Evolutionary conservation across 2,888 invertebrate genomes (phyloP), one percentile per base, ranked within the genome.

Genomic region (Leptura quadrifasciata): DNA sequence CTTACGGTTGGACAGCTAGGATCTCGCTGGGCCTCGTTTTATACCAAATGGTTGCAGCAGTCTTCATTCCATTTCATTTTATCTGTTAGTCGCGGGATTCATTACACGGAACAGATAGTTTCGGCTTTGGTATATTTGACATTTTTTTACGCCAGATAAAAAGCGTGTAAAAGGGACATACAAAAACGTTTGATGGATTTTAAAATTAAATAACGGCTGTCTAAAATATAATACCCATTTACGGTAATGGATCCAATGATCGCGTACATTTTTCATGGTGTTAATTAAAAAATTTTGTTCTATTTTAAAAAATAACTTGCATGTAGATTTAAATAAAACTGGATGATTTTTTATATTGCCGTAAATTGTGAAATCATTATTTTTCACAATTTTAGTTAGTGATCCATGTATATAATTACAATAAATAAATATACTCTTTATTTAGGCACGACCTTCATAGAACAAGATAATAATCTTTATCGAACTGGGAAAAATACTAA

Each of bases 1-100:
- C 77, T 75, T 65, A 64, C 76, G 79, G 76, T 81, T 65, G 78
- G 80, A 79, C 79, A 77, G 80, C 72, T 78, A 68, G 65, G 72
- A 61, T 74, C 72, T 75, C 54, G 39, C n/a, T n/a, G 15, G 61
- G 65, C 65, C 55, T n/a, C 55, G 64, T 64, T 64, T 57, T 35
- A 64, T 55, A 57, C 39, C 57, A 72, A 35, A 72, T 47, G 47
- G 15, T n/a, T n/a, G 47, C 47, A 47, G 47, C 47, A 47, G n/a
- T 47, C 72, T 72, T 31, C 55, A 72, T 72, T 55, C 64, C 72
- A 39, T 72, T 72, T 61, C 63, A 39, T 72, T 63, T 72, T 72
- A 72, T 72, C 72, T 47, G 47, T 15, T 47, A 47, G 47, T 47
- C 47, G 47, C 47, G 47, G 47, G 47, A 47, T 47, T 47, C 47